Conservation (phyloP, 2,888 invertebrate species). For the Pristionchus japonicus region DNA sequence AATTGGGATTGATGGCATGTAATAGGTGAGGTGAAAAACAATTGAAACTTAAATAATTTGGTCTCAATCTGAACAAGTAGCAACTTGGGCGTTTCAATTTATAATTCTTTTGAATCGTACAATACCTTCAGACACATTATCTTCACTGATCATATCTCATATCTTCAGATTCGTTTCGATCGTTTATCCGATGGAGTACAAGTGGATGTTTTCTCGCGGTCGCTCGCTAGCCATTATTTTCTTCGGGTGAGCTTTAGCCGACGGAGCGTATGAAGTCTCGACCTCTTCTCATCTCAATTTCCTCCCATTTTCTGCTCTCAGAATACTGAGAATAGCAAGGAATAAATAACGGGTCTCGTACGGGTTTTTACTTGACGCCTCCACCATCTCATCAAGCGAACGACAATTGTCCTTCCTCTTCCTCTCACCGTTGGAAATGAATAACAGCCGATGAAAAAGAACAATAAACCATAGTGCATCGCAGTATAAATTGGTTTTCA, state of each 20-base stretch:
- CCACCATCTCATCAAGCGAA: neutral
- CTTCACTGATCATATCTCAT: too few relatives aligned
- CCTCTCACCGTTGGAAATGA: neutral
- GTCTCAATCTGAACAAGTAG: too few relatives aligned
- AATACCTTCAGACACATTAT: too few relatives aligned
- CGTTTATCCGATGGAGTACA: slow-evolving; percentile 73
- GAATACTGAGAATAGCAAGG: neutral
- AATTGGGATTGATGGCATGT: slow-evolving; percentile 71
- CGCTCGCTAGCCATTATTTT: slow-evolving; percentile 58
- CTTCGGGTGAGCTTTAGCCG: slow-evolving; percentile 50
- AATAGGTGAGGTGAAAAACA: slow-evolving; percentile 59
- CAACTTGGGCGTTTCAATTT: too few relatives aligned
- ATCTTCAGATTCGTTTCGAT: slow-evolving; percentile 70
- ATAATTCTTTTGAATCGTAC: too few relatives aligned
- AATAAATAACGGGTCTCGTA: neutral
- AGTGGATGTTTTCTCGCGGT: slow-evolving; percentile 64
- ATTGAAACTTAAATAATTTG: too few relatives aligned
- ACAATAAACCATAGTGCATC: neutral
- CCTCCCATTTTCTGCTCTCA: neutral
- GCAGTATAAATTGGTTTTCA: neutral
- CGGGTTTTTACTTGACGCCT: neutral
- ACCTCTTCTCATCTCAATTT: slow-evolving; percentile 26
- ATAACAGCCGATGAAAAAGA: neutral
- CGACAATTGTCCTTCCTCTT: neutral
- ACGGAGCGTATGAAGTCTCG: neutral